phyloP scores from a whole-genome alignment of 2,113 vertebrate genomes.

The Rhizomys pruinosus region DNA sequence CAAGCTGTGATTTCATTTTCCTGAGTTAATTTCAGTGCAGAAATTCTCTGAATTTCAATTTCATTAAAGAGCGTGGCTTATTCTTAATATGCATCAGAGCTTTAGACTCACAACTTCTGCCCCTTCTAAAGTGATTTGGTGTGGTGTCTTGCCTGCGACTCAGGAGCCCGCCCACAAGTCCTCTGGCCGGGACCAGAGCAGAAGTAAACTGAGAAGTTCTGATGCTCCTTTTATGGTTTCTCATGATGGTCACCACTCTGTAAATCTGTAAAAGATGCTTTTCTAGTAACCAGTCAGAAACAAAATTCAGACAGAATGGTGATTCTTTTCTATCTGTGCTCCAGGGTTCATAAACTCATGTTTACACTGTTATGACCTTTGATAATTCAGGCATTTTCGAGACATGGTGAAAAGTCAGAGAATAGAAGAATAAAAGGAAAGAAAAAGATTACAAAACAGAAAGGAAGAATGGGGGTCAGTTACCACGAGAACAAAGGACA shows the following conservation, averaged over 20 bases:
- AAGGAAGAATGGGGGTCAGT: neutral
- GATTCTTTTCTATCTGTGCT: neutral
- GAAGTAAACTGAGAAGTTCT: no score
- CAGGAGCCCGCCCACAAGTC: no score
- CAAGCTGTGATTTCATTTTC: neutral
- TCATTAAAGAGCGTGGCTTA: neutral
- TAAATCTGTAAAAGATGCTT: neutral
- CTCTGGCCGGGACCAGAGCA: no score
- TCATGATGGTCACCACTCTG: neutral
- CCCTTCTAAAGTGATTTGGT: neutral
- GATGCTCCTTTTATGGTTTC: neutral
- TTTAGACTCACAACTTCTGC: neutral
- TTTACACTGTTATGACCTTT: neutral
- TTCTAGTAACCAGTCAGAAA: neutral
- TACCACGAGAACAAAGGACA: neutral
- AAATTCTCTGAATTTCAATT: slow-evolving; percentile 4
- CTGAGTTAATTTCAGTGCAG: neutral
- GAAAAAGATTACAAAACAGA: neutral
- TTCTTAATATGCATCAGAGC: neutral
- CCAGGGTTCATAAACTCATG: neutral
- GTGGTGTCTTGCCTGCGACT: no score
- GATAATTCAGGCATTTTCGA: neutral
- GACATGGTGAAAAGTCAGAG: neutral
- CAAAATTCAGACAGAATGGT: neutral
- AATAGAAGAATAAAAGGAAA: neutral